Evolutionary conservation across 1,140 invertebrate genomes (phyloP), one percentile per base, ranked within the genome.

Genomic region (Neodiprion lecontei): DNA sequence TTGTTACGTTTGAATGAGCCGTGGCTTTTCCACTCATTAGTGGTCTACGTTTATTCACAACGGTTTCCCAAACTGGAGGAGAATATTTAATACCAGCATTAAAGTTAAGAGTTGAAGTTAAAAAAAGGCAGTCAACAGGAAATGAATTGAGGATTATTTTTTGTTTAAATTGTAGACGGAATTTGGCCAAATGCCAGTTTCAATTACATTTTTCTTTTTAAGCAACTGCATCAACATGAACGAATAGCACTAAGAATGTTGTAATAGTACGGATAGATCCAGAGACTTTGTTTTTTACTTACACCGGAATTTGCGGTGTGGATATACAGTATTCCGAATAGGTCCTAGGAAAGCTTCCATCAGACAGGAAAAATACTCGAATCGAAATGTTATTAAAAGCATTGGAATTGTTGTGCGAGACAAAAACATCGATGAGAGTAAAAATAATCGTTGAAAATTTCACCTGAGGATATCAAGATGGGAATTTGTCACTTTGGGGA

Each of bases 161-260:
- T 17, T 17, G 53, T 17, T 61, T 14, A 9, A 14, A 40, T 3
- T 12, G 5, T 61, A 17, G n/a, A 61, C 11, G 53, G 53, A 61
- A 61, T 61, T 61, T 61, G 53, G n/a, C 11, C 53, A 61, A 61
- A 61, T 17, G 53, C 53, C 53, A 61, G 53, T 61, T 61, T 61
- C n/a, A 61, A 61, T 61, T 61, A 17, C n/a, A 17, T 12, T 61
- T 61, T 17, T 4, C 0, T 14, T 61, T 61, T 61, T 9, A 17
- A 61, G 4, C 28, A 40, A 40, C 28, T 40, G 5, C 28, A 40
- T 40, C 5, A 40, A 40, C 5, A 40, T 40, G 28, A 40, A 40
- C 28, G 28, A 2, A 40, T 40, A 40, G 5, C 28, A 40, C 28
- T 40, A 3, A 40, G 9, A 61, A 61, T 61, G 11, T 14, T 12